These are phyloP conservation scores for Todiramphus saurophagus DNA, from an alignment of 2,113 vertebrate genomes.

Conservation along the genomic window DNA sequence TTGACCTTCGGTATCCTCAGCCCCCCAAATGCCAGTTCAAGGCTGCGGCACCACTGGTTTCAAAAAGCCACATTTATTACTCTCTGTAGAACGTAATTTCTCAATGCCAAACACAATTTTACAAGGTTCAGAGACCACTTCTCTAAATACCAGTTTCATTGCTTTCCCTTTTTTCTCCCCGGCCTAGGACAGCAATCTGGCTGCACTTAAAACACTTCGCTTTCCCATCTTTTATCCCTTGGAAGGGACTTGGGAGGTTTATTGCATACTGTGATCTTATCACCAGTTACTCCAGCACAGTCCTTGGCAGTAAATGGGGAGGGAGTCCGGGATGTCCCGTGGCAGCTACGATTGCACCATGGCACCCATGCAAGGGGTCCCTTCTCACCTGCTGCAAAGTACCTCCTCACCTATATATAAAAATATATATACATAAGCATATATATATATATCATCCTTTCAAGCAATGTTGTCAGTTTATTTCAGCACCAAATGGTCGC, in stretches of 20 bases:
- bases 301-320: neutral
- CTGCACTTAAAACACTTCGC: neutral
- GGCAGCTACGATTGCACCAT: rapidly evolving
- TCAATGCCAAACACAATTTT: neutral
- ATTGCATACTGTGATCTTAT: neutral
- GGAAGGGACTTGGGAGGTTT: neutral
- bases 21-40: neutral
- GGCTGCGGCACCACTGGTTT: neutral
- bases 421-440: rapidly evolving
- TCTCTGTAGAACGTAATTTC: neutral
- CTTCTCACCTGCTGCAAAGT: neutral
- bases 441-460: neutral
- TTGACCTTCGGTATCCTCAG: neutral
- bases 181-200: neutral
- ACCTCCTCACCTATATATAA: rapidly evolving
- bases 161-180: neutral
- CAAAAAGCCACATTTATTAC: neutral
- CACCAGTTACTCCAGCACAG: neutral
- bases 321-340: rapidly evolving
- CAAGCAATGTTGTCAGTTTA: neutral
- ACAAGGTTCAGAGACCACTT: neutral
- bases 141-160: neutral
- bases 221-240: slow-evolving; percentile 10
- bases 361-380: neutral
- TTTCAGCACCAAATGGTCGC: neutral